Evolutionary conservation across 1,140 invertebrate species (phyloP).

Genomic region (Pachypeltis micranthus): DNA sequence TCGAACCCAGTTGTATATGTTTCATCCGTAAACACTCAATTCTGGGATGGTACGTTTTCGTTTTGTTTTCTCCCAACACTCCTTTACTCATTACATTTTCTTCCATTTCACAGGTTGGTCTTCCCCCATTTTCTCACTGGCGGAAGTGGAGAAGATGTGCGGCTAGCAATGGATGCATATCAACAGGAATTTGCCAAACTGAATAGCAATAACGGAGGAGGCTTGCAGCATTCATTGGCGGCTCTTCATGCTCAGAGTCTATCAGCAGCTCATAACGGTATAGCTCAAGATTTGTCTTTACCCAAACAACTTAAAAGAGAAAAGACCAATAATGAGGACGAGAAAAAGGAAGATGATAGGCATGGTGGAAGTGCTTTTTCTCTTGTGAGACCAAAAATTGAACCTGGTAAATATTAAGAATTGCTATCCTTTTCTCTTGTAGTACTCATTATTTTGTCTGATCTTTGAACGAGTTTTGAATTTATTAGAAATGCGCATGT

Average conservation of each 20-base stretch:
- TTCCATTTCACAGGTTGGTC: slow-evolving; percentile 45
- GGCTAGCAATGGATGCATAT: slow-evolving; percentile 81
- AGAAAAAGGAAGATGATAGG: slow-evolving; percentile 51
- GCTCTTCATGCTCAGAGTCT: slow-evolving; percentile 17
- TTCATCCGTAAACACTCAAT: too few relatives aligned
- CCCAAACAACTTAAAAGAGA: slow-evolving; percentile 45
- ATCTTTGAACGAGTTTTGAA: background rate
- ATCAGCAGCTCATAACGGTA: slow-evolving; percentile 46
- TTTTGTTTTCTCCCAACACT: too few relatives aligned
- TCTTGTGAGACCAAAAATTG: slow-evolving; percentile 65
- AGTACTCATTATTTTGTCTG: slow-evolving; percentile 13
- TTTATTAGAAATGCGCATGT: too few relatives aligned
- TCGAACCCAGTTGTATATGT: too few relatives aligned
- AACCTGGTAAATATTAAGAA: slow-evolving; percentile 41
- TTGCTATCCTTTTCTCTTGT: slow-evolving; percentile 10
- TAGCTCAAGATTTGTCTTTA: slow-evolving; percentile 73
- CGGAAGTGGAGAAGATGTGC: slow-evolving; percentile 65
- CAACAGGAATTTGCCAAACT: slow-evolving; percentile 80
- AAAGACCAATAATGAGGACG: slow-evolving; percentile 39
- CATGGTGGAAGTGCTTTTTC: slow-evolving; percentile 76
- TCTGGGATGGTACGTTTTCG: too few relatives aligned
- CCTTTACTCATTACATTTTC: slow-evolving; percentile 2
- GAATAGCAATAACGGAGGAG: slow-evolving; percentile 35
- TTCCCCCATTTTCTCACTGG: slow-evolving; percentile 65
- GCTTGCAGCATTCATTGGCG: slow-evolving; percentile 17